A percentile compares a stretch with the other conserved stretches of the same genome.
Conservation (phyloP, 2,797 vertebrate species). For the Hemibagrus guttatus region DNA sequence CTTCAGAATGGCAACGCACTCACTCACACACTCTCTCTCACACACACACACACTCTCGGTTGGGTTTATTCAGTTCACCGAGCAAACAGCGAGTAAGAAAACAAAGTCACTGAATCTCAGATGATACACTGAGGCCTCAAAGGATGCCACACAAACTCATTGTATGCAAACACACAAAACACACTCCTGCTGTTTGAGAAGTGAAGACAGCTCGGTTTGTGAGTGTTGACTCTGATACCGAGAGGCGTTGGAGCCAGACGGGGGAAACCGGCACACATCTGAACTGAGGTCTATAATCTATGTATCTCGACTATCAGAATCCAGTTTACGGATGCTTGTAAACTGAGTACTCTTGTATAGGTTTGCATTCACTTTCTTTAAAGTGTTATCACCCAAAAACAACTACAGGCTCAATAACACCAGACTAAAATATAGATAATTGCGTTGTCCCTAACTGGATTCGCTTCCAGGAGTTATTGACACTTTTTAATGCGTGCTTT, state of each 20-base stretch:
- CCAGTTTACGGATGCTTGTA: not conserved
- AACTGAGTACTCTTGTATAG: not conserved
- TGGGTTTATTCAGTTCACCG: conserved; percentile 48
- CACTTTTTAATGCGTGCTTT: not conserved
- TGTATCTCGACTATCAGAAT: conserved; percentile 15
- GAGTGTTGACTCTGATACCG: conserved; percentile 42
- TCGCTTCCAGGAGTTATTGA: not conserved
- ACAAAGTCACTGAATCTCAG: conserved; percentile 46
- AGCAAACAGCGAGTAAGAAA: conserved; percentile 47
- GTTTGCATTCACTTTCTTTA: not conserved
- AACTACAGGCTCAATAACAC: not conserved
- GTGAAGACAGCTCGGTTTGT: conserved; percentile 51
- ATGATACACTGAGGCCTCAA: conserved; percentile 50
- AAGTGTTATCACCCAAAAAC: not conserved
- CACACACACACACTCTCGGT: not conserved
- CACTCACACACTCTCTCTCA: not conserved
- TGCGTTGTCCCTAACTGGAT: not conserved
- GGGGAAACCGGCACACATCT: conserved; percentile 7
- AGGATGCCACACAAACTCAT: conserved; percentile 49
- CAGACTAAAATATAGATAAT: not conserved
- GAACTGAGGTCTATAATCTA: not conserved
- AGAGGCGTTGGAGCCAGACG: conserved; percentile 26
- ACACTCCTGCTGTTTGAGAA: conserved; percentile 60
- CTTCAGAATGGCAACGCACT: conserved; percentile 42
- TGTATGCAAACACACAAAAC: conserved; percentile 57